phyloP scores from a whole-genome alignment of 2,888 invertebrate genomes.

The Lomographa bimaculata region DNA sequence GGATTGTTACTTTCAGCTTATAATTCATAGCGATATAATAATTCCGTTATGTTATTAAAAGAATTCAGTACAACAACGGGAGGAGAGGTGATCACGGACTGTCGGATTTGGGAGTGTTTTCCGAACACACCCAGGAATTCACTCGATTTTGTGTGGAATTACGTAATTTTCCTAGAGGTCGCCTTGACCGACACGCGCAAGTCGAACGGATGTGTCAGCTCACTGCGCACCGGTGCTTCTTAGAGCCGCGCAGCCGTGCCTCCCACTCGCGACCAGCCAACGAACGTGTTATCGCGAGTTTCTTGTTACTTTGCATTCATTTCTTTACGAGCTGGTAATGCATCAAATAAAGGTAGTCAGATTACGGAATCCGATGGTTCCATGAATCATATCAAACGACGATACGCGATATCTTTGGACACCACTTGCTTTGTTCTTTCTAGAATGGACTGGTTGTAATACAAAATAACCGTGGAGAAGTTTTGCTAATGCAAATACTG shows the following conservation, averaged over 20 bases:
- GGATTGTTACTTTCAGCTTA: constrained; percentile 78
- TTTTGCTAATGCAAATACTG: no score
- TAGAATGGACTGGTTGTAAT: constrained; percentile 19
- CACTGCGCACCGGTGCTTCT: constrained; percentile 76
- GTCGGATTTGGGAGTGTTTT: constrained; percentile 57
- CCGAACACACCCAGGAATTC: constrained; percentile 76
- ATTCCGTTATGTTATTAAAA: constrained; percentile 26
- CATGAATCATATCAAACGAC: constrained; percentile 50
- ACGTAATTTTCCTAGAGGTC: constrained; percentile 81
- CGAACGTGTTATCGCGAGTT: constrained; percentile 72
- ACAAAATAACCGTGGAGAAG: no score
- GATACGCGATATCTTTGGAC: constrained; percentile 41
- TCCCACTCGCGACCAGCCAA: constrained; percentile 69
- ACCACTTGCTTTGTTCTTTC: constrained; percentile 16
- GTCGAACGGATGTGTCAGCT: constrained; percentile 79
- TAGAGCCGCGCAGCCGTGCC: constrained; percentile 70
- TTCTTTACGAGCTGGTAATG: constrained; percentile 59
- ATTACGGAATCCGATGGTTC: constrained; percentile 67
- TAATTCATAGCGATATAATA: constrained; percentile 68
- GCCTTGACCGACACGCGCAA: constrained; percentile 80
- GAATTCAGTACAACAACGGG: constrained; percentile 47
- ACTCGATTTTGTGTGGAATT: constrained; percentile 71
- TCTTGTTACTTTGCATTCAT: constrained; percentile 77
- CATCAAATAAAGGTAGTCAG: constrained; percentile 63
- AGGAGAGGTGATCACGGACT: constrained; percentile 58